phyloP scores from a whole-genome alignment of 2,888 invertebrate species.

The Dichetophora obliterata region DNA sequence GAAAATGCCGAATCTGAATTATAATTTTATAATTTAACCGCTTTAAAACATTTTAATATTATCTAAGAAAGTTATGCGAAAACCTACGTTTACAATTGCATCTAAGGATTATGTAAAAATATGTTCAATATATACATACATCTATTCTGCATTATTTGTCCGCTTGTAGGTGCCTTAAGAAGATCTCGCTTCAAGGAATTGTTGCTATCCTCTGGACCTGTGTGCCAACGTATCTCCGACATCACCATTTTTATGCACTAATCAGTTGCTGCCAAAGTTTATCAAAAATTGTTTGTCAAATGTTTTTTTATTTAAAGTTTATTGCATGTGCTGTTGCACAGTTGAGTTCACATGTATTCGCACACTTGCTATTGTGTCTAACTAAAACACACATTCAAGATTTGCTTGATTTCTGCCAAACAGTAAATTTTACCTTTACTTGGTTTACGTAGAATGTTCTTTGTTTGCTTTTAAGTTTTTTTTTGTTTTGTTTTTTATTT shows the following conservation, averaged over 20 bases:
- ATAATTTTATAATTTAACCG: no score
- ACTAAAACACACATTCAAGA: background rate
- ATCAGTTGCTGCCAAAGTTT: background rate
- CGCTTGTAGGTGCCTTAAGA: conserved; percentile 62
- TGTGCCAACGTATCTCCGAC: conserved; percentile 70
- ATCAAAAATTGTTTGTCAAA: conserved; percentile 3
- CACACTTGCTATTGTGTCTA: background rate
- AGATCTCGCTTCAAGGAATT: conserved; percentile 68
- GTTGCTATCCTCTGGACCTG: conserved; percentile 68
- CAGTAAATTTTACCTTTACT: background rate
- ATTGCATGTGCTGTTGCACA: no score
- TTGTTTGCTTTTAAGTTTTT: conserved; percentile 23
- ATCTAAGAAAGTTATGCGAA: no score
- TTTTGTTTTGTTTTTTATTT: conserved; percentile 41
- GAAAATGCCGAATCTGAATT: no score
- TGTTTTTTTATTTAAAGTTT: background rate
- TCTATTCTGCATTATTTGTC: conserved; percentile 66
- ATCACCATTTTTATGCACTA: conserved; percentile 67
- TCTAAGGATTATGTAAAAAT: background rate
- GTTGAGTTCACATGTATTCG: background rate
- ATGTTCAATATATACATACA: conserved; percentile 60
- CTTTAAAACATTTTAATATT: no score
- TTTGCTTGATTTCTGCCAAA: background rate
- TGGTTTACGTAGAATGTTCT: background rate
- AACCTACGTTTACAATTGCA: no score